phyloP scores from a whole-genome alignment of 2,888 invertebrate genomes.

The Aphodius granarius region DNA sequence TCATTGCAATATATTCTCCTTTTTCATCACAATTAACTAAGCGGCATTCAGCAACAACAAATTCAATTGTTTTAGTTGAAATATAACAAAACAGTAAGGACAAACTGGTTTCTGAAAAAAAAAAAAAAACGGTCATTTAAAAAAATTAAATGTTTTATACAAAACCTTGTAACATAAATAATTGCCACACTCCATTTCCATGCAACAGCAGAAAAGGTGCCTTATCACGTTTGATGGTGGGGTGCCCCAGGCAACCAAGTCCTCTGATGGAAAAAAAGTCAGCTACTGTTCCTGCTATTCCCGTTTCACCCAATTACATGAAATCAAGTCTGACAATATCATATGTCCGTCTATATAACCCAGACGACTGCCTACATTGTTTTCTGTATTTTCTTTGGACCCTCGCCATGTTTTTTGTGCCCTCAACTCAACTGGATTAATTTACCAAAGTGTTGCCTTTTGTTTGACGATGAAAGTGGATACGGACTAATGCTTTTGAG shows the following conservation, averaged over 20 bases:
- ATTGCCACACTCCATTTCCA: neutral
- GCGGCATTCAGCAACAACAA: too few species aligned
- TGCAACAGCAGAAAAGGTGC: neutral
- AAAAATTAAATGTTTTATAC: too few species aligned
- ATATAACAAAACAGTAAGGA: too few species aligned
- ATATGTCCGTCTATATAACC: neutral
- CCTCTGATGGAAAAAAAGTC: neutral
- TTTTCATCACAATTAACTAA: too few species aligned
- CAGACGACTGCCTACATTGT: neutral
- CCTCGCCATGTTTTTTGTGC: neutral
- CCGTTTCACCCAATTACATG: neutral
- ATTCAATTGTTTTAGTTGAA: too few species aligned
- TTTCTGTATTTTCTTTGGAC: neutral
- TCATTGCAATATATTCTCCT: too few species aligned
- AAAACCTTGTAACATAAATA: too few species aligned
- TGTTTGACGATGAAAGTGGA: neutral
- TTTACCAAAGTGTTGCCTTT: neutral
- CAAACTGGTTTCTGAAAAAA: too few species aligned
- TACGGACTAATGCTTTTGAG: neutral
- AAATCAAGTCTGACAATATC: neutral
- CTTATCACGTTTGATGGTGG: neutral
- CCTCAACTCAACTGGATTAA: neutral
- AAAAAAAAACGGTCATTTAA: too few species aligned
- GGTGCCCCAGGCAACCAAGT: neutral
- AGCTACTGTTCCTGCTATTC: neutral